These are phyloP conservation scores for Cladopsammia gracilis DNA, from an alignment of 64 coral and sea anemone species.

Conservation along the genomic window DNA sequence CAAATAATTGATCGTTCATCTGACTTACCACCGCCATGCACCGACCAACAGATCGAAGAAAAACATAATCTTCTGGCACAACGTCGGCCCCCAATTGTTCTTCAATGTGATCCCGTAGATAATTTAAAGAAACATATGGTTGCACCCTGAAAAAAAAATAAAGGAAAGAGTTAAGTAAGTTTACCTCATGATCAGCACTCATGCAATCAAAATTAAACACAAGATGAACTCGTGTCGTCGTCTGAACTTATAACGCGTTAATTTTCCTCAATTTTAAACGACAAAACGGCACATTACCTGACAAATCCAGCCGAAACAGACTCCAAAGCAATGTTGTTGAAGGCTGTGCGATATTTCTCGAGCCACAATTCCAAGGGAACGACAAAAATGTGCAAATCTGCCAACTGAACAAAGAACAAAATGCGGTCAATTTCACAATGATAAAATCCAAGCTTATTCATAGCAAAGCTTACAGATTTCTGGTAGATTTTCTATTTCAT, in stretches of 20 bases:
- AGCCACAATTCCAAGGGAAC: slow-evolving; percentile 92
- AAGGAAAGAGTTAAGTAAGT: neutral
- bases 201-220: too few species aligned
- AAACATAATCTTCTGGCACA: slow-evolving; percentile 94
- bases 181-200: too few species aligned
- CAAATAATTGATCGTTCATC: neutral
- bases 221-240: too few species aligned
- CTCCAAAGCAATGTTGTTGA: slow-evolving; percentile 93
- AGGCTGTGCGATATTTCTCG: slow-evolving; percentile 94
- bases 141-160: slow-evolving; percentile 63
- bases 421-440: neutral
- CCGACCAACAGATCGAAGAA: slow-evolving; percentile 90
- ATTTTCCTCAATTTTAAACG: neutral
- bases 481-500: neutral
- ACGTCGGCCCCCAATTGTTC: slow-evolving; percentile 88
- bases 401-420: slow-evolving; percentile 67
- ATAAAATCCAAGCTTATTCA: neutral
- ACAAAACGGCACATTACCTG: slow-evolving; percentile 53
- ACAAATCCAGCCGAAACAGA: slow-evolving; percentile 96
- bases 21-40: slow-evolving; percentile 95
- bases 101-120: slow-evolving; percentile 85
- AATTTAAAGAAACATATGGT: slow-evolving; percentile 63
- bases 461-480: neutral
- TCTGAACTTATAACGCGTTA: neutral
- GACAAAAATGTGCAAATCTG: slow-evolving; percentile 94